A percentile compares a stretch with the other conserved stretches of the same genome.
phyloP scores from a whole-genome alignment of 2,797 vertebrate species.

The Tarsius wallacei region DNA sequence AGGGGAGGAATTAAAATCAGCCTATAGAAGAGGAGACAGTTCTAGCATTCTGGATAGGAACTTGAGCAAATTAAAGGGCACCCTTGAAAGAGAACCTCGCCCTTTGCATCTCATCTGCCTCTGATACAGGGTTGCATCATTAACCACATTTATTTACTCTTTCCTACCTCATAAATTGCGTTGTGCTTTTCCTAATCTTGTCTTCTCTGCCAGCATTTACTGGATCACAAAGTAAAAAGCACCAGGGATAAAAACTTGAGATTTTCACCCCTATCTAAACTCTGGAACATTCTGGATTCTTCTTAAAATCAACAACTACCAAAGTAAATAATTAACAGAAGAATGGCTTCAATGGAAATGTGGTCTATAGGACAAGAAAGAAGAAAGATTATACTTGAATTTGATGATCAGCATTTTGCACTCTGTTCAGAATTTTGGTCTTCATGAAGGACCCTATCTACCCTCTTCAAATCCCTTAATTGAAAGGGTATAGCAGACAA shows the following conservation, averaged over 20 bases:
- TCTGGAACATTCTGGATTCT: slow-evolving; percentile 57
- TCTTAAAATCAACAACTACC: slow-evolving; percentile 65
- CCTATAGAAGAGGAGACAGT: slow-evolving; percentile 77
- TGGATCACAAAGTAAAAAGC: slow-evolving; percentile 53
- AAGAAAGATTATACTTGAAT: slow-evolving; percentile 63
- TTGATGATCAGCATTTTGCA: slow-evolving; percentile 55
- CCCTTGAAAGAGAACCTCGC: slow-evolving; percentile 57
- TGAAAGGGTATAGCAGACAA: slow-evolving; percentile 47
- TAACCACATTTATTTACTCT: slow-evolving; percentile 65
- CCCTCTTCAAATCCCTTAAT: slow-evolving; percentile 17
- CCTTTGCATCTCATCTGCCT: slow-evolving; percentile 58
- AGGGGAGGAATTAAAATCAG: slow-evolving; percentile 80
- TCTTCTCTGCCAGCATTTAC: slow-evolving; percentile 46
- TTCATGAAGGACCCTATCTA: neutral
- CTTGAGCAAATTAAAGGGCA: slow-evolving; percentile 65
- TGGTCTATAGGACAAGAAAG: slow-evolving; percentile 43
- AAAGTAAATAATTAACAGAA: slow-evolving; percentile 76
- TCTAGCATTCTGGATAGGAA: slow-evolving; percentile 71
- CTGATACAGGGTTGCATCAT: slow-evolving; percentile 56
- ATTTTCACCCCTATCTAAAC: slow-evolving; percentile 13
- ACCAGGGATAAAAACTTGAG: slow-evolving; percentile 23
- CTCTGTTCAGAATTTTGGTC: slow-evolving; percentile 49
- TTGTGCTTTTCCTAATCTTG: slow-evolving; percentile 56
- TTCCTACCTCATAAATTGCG: slow-evolving; percentile 52
- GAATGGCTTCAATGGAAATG: slow-evolving; percentile 62